Conservation (phyloP, 2,113 vertebrate species). For the Hemiprocne comata region DNA sequence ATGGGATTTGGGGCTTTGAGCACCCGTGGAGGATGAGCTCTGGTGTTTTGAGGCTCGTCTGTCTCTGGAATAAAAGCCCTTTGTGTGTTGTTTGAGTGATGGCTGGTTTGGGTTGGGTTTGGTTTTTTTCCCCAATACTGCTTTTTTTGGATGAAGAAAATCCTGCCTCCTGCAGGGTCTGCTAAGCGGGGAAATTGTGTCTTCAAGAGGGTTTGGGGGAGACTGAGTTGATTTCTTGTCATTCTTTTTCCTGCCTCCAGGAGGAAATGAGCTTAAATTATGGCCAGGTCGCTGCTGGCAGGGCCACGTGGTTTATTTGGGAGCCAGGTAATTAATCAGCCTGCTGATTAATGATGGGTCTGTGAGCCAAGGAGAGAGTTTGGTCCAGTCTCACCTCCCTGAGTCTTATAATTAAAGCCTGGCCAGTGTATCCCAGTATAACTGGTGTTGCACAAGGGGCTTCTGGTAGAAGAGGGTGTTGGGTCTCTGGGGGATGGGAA, state of each 20-base stretch:
- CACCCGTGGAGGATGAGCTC: neutral
- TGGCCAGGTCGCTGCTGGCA: neutral
- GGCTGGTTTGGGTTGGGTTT: neutral
- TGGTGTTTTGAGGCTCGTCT: neutral
- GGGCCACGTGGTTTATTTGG: neutral
- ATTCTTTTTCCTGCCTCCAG: neutral
- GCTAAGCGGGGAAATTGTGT: neutral
- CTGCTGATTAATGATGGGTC: neutral
- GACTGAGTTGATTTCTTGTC: neutral
- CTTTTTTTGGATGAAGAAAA: neutral
- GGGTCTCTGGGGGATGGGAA: neutral
- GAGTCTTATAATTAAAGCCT: neutral
- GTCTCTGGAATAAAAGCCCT: neutral
- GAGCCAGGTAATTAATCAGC: neutral
- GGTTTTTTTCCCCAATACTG: too few species aligned
- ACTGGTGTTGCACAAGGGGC: neutral
- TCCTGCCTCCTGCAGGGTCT: neutral
- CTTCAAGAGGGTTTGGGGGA: neutral
- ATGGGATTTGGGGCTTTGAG: neutral
- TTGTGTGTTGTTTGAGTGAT: neutral
- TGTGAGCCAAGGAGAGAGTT: neutral
- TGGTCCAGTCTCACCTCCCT: neutral
- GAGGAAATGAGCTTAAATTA: neutral
- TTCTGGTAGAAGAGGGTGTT: neutral
- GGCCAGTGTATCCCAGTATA: neutral